Base-by-base conservation (phyloP, 2,113 vertebrate genomes). In the Oryzias melastigma region DNA sequence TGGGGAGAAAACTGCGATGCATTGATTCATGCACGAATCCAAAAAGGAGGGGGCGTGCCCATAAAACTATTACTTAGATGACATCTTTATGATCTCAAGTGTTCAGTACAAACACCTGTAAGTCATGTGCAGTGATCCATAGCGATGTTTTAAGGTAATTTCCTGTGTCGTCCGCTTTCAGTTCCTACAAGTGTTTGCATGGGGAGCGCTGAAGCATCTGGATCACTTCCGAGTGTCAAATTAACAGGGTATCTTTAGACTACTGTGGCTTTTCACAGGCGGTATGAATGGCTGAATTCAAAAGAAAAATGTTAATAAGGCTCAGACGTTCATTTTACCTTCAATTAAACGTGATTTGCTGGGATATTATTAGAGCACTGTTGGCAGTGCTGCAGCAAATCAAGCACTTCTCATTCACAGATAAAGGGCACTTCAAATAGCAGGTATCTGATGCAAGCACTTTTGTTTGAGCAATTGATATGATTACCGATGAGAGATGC, bases 131-230 rank as follows among this genome's bases (percentile, higher is more conserved):
- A 68, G 68, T 75, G 65, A 87, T 77, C 44, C 6, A 52, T 46
- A 57, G 54, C 58, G 61, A 71, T 68, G 71, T 65, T 68, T 56
- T 65, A 42, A 61, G 58, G 65, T 73, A 55, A 70, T 78, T 53
- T 69, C 77, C 65, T 60, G 52, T 63, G 64, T 20, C 43, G 22
- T 58, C 19, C 42, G 50, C 65, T 71, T 74, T 77, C 62, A 78
- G 71, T 84, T 71, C 73, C 73, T 71, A 53, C 29, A 58, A 17
- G 35, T 35, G 35, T 35, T 35, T 35, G 35, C 35, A 10, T 3
- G 55, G 74, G 75, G 77, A 83, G 68, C 67, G 58, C 43, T 70
- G 69, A 73, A 63, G 73, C 82, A 81, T 81, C 80, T 82, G 81
- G 78, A 49, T 54, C 14, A 18, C 51, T 68, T 19, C 22, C 42